phyloP scores from a whole-genome alignment of 2,113 vertebrate genomes.

The Mus musculus region DNA sequence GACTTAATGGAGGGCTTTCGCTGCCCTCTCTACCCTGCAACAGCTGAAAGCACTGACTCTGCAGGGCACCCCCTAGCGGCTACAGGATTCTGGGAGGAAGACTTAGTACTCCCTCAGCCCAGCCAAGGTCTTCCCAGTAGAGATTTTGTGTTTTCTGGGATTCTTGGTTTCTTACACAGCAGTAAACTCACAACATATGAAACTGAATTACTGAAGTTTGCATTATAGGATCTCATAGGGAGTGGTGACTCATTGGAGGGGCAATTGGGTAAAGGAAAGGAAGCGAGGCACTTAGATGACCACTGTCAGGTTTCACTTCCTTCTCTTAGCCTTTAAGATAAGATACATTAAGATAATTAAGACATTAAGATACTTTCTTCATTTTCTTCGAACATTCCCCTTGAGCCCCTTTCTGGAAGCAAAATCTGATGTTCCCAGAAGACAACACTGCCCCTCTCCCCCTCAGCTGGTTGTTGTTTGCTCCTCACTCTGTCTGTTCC shows the following conservation, averaged over 20 bases:
- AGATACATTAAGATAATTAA: neutral
- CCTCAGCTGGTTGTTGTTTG: neutral
- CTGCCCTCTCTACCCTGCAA: neutral
- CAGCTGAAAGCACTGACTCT: neutral
- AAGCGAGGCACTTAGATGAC: neutral
- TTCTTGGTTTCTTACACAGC: neutral
- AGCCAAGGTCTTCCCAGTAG: neutral
- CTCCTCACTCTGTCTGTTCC: too few relatives aligned
- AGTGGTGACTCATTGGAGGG: neutral
- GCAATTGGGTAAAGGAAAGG: slow-evolving; percentile 9
- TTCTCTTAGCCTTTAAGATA: neutral
- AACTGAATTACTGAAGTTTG: neutral
- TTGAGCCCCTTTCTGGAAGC: neutral
- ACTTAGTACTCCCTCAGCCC: neutral
- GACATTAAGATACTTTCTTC: neutral
- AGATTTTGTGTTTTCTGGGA: neutral
- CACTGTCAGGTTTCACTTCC: neutral
- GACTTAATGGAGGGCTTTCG: neutral
- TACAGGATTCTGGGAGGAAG: neutral
- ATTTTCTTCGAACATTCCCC: neutral
- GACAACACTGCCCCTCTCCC: neutral
- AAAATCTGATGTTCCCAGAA: slow-evolving; percentile 16
- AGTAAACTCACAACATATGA: slow-evolving; percentile 25
- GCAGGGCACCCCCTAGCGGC: neutral
- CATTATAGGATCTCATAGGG: neutral